Percentiles rank a stretch among this genome's conserved stretches.
These are phyloP conservation scores for Conistra vaccinii DNA, from an alignment of 2,888 invertebrate genomes.

Conservation along the genomic window DNA sequence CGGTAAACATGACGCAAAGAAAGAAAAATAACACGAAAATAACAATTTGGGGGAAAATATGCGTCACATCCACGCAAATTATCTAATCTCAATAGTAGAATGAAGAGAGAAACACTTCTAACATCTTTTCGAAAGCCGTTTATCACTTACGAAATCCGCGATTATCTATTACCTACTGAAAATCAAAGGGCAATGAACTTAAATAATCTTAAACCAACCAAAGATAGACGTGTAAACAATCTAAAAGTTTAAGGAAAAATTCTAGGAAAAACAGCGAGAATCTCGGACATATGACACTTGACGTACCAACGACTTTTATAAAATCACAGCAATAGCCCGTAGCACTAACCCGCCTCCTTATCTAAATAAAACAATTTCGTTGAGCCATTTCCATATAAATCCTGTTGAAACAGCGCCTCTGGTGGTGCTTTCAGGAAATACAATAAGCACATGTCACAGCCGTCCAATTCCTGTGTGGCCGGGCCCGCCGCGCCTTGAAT, in stretches of 20 bases:
- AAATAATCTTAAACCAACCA: background rate
- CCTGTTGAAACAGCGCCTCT: slow-evolving; percentile 63
- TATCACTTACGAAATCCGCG: background rate
- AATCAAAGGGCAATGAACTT: background rate
- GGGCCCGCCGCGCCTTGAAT: slow-evolving; percentile 73
- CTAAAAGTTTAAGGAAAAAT: background rate
- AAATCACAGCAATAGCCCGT: slow-evolving; percentile 5
- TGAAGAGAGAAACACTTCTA: too few species aligned
- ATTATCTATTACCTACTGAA: background rate
- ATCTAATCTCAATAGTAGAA: too few species aligned
- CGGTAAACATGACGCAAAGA: too few species aligned
- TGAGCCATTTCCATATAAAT: slow-evolving; percentile 64
- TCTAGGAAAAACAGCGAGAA: background rate
- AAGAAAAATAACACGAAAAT: too few species aligned
- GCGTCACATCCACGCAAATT: too few species aligned
- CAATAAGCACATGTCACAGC: slow-evolving; percentile 78
- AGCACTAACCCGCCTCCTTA: slow-evolving; percentile 10
- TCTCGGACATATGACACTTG: background rate
- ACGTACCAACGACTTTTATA: background rate
- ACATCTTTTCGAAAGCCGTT: background rate
- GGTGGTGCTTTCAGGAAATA: slow-evolving; percentile 72
- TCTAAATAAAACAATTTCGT: slow-evolving; percentile 64
- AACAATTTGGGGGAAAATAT: too few species aligned
- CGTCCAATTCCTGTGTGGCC: slow-evolving; percentile 70
- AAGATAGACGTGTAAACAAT: background rate